Base-by-base conservation (phyloP, 1,140 invertebrate species). In the Drosophila grimshawi region DNA sequence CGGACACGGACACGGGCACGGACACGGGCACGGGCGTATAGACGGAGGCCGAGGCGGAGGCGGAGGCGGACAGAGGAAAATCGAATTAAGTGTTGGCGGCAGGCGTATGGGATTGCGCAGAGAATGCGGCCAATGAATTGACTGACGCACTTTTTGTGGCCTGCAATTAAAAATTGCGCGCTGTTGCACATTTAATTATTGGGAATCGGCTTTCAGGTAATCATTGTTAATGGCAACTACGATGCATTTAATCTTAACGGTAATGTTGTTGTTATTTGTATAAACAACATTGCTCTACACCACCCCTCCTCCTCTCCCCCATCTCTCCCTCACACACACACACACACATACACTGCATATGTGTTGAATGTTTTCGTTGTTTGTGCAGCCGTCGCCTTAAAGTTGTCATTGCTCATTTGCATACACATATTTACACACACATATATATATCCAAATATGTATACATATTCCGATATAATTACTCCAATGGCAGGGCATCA, bases 131-230 rank as follows among this genome's bases (percentile, higher is more conserved):
- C 60, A 33, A 35, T 32, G 19, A 51, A 27, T 27, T 57, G 56
- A 49, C 32, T 57, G 56, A 64, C 51, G 83, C 71, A 77, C 76
- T 82, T 88, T 82, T 83, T 88, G 83, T 80, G 76, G 83, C 65
- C 76, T 73, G 80, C 85, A 88, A 88, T 88, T 88, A 88, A 89
- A 88, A 88, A 88, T 89, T 86, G 85, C 86, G 85, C 85, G 80
- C 85, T 89, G 85, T 85, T 89, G 85, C 85, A 88, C 85, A 89
- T 88, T 88, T 88, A 88, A 88, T 88, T 89, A 88, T 88, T 88
- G 85, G 85, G 80, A 88, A 88, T 88, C 85, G 85, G 85, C 85
- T 88, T 88, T 88, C 85, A 83, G 85, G 85, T 88, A 88, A 88
- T 88, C 85, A 88, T 88, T 89, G 85, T 88, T 88, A 88, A 88